Evolutionary conservation across 2,888 invertebrate species (phyloP).

Genomic region (Xanthorhoe spadicearia): DNA sequence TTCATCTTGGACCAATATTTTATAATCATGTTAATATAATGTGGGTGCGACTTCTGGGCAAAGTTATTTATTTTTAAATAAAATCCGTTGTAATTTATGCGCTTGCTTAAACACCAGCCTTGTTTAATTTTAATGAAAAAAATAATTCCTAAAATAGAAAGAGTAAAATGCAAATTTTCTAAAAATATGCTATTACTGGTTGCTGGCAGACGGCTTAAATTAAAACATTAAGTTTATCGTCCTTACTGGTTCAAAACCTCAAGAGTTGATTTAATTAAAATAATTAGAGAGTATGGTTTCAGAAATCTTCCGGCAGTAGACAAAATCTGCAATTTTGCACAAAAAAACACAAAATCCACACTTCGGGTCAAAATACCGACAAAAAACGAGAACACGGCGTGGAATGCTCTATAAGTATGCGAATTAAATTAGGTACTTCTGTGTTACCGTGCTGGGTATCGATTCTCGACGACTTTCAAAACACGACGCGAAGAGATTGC

Average conservation of each 20-base stretch:
- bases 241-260: constrained; percentile 7
- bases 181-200: constrained; percentile 19
- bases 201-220: constrained; percentile 21
- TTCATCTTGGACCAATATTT: too few species aligned
- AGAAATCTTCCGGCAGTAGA: background rate
- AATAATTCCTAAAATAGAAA: constrained; percentile 10
- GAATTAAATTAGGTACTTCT: too few species aligned
- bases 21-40: too few species aligned
- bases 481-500: too few species aligned
- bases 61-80: background rate
- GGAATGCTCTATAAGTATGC: too few species aligned
- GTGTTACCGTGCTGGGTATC: too few species aligned
- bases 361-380: too few species aligned
- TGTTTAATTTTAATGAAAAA: constrained; percentile 8
- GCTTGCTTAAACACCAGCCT: background rate
- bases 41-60: background rate
- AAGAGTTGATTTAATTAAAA: constrained; percentile 17
- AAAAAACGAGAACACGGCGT: too few species aligned
- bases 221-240: constrained; percentile 28
- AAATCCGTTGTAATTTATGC: background rate
- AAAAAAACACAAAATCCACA: too few species aligned
- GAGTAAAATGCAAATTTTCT: constrained; percentile 29
- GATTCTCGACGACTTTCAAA: too few species aligned
- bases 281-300: constrained; percentile 1
- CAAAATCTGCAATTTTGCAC: background rate